phyloP scores from a whole-genome alignment of 2,888 invertebrate species.

The Hyposoter dolosus region DNA sequence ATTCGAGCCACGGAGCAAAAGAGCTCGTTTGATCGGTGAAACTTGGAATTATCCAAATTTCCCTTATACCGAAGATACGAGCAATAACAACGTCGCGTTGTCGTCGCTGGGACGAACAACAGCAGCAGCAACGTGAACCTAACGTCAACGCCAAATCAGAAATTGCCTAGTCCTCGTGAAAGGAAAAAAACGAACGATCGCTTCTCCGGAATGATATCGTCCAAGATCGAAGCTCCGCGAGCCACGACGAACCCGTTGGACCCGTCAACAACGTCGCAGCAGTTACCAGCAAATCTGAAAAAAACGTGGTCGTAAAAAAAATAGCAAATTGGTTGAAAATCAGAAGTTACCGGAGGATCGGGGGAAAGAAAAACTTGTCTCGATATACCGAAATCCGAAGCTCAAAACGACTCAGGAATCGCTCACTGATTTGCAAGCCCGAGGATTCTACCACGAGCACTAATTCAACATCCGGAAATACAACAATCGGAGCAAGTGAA shows the following conservation, averaged over 20 bases:
- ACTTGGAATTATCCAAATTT: conserved; percentile 76
- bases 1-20: conserved; percentile 82
- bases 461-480: conserved; percentile 74
- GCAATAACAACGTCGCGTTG: conserved; percentile 39
- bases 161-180: conserved; percentile 85
- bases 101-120: conserved; percentile 54
- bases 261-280: conserved; percentile 67
- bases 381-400: conserved; percentile 87
- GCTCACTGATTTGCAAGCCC: conserved; percentile 90
- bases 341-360: conserved; percentile 85
- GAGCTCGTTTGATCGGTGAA: conserved; percentile 85
- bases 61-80: conserved; percentile 27
- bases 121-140: conserved; percentile 59
- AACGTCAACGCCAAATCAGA: conserved; percentile 84
- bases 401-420: conserved; percentile 93
- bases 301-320: conserved; percentile 87
- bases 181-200: conserved; percentile 72
- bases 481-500: conserved; percentile 70
- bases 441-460: conserved; percentile 84
- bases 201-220: conserved; percentile 48
- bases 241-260: conserved; percentile 33
- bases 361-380: conserved; percentile 87
- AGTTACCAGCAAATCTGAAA: conserved; percentile 85
- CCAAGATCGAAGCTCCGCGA: conserved; percentile 61
- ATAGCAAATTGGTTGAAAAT: conserved; percentile 86